Evolutionary conservation across 2,113 vertebrate species (phyloP).

Genomic region (Tapirus terrestris): DNA sequence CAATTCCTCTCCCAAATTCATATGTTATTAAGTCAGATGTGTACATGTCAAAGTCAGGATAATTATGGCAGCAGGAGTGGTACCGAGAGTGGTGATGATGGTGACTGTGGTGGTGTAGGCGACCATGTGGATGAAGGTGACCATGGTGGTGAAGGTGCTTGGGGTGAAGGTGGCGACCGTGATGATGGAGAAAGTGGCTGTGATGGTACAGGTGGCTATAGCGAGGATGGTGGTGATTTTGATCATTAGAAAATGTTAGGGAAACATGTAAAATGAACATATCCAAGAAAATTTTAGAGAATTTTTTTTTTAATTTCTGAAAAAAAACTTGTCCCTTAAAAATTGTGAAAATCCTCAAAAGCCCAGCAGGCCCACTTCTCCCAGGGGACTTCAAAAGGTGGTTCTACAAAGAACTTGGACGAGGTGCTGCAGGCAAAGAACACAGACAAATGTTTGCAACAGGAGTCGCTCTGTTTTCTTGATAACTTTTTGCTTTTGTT

Average conservation of each 20-base stretch:
- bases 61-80: neutral
- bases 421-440: rapidly evolving
- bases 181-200: neutral
- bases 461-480: neutral
- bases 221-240: neutral
- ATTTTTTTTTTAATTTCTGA: neutral
- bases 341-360: neutral
- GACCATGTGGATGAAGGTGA: neutral
- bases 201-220: neutral
- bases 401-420: neutral
- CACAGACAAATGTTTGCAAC: neutral
- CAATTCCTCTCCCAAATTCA: neutral
- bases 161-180: rapidly evolving
- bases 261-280: neutral
- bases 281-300: neutral
- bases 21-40: neutral
- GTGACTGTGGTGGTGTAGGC: too few relatives aligned
- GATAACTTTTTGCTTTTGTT: neutral
- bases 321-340: neutral
- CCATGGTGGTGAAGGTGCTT: neutral
- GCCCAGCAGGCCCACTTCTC: neutral
- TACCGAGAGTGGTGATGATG: rapidly evolving
- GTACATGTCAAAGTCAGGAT: neutral
- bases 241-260: neutral
- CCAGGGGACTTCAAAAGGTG: neutral